A percentile compares a stretch with the other conserved stretches of the same genome.
phyloP scores from a whole-genome alignment of 2,797 vertebrate species.

The Gouania willdenowi region DNA sequence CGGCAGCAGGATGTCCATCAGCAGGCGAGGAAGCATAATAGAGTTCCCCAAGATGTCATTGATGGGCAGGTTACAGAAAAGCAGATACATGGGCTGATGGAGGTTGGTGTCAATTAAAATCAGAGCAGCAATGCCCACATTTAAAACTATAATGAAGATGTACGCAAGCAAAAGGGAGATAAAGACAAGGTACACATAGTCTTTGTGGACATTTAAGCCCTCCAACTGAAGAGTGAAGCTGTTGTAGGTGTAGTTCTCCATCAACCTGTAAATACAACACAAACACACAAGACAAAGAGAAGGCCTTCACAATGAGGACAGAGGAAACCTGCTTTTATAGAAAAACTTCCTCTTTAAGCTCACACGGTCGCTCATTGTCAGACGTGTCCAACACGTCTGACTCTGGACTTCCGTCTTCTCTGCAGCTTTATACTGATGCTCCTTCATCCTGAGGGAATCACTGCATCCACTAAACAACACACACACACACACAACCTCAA shows the following conservation, averaged over 20 bases:
- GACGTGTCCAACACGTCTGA: too few species aligned
- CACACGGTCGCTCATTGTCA: too few species aligned
- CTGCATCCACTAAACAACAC: too few species aligned
- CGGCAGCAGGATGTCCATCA: constrained; percentile 67
- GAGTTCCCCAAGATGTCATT: constrained; percentile 71
- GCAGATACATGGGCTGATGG: constrained; percentile 78
- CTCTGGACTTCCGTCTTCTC: too few species aligned
- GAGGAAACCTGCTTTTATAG: too few species aligned
- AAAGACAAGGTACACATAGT: background rate
- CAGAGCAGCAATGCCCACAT: constrained; percentile 28
- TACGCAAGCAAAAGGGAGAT: background rate
- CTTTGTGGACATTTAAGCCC: background rate
- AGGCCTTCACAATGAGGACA: too few species aligned
- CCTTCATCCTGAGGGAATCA: too few species aligned
- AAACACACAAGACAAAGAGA: too few species aligned
- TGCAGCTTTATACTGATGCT: too few species aligned
- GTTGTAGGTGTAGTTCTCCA: constrained; percentile 8
- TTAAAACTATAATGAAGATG: constrained; percentile 6
- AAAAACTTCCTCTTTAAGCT: too few species aligned
- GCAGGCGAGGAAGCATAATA: constrained; percentile 59
- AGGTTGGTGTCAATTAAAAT: constrained; percentile 49
- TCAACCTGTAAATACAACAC: background rate
- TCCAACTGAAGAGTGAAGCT: constrained; percentile 8
- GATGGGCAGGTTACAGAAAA: constrained; percentile 73
- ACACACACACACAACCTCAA: too few species aligned